Conservation (phyloP, 2,797 vertebrate species). For the Gadopsis marmoratus region DNA sequence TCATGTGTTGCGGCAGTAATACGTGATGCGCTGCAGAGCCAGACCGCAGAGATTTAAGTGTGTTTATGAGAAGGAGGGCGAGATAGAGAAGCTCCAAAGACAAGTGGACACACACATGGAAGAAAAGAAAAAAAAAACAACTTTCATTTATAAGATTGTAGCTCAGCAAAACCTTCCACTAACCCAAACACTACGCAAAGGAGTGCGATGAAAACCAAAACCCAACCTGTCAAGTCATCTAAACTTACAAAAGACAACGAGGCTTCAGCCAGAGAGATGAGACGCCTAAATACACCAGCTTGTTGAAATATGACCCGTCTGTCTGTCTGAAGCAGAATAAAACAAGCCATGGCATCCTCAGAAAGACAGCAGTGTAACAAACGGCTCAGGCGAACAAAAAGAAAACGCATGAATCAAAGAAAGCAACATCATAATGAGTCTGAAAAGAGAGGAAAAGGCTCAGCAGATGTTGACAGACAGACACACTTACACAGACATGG, state of each 20-base stretch:
- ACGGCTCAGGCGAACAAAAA: not conserved
- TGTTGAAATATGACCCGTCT: conserved; percentile 8
- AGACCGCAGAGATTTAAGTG: conserved; percentile 44
- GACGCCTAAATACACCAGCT: not conserved
- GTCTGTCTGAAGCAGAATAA: not conserved
- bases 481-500: conserved; percentile 47
- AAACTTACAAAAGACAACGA: not conserved
- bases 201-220: conserved; percentile 52
- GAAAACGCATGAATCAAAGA: conserved; percentile 27
- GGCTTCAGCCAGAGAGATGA: not conserved
- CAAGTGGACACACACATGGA: conserved; percentile 31
- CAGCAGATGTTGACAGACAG: conserved; percentile 56
- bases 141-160: conserved; percentile 3
- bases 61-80: conserved; percentile 26
- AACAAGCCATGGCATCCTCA: not conserved
- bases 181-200: conserved; percentile 22
- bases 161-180: conserved; percentile 31
- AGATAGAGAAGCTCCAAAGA: conserved; percentile 58
- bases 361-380: not conserved
- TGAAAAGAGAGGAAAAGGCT: conserved; percentile 22
- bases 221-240: conserved; percentile 21
- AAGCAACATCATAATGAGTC: conserved; percentile 11
- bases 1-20: conserved; percentile 55
- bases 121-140: conserved; percentile 2
- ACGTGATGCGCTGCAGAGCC: conserved; percentile 59